phyloP scores from a whole-genome alignment of 1,140 invertebrate species.

The Zaprionus ornatus region DNA sequence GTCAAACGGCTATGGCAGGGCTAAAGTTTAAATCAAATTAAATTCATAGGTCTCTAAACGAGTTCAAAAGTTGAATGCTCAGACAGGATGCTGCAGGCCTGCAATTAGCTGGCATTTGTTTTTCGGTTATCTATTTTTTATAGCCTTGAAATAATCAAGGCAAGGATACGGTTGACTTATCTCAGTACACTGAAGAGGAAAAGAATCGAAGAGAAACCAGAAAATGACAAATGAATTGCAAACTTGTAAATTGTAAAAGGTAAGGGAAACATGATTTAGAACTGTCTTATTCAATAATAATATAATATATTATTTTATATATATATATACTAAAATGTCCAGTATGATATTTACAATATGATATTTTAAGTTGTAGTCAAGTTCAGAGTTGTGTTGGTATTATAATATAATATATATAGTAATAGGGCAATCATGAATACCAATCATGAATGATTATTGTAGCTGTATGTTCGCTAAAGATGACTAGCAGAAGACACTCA shows the following conservation, averaged over 20 bases:
- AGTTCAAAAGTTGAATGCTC: constrained; percentile 65
- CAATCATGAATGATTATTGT: background rate
- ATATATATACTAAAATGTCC: too few species aligned
- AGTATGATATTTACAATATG: too few species aligned
- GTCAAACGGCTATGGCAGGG: constrained; percentile 57
- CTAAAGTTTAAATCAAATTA: constrained; percentile 80
- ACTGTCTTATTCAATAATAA: too few species aligned
- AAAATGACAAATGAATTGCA: background rate
- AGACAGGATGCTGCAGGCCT: constrained; percentile 29
- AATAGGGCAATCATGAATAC: too few species aligned
- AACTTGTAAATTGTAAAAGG: background rate
- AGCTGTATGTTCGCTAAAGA: background rate
- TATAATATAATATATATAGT: background rate
- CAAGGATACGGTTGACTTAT: background rate
- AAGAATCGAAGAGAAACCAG: background rate
- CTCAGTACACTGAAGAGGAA: background rate
- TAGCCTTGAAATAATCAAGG: background rate
- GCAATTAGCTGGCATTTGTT: constrained; percentile 59
- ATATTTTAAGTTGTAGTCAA: background rate
- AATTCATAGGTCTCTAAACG: constrained; percentile 67
- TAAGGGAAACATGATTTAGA: too few species aligned
- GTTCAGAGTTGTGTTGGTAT: too few species aligned
- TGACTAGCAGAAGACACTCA: background rate
- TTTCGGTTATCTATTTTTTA: background rate
- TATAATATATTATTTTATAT: too few species aligned